Evolutionary conservation across 2,888 invertebrate genomes (phyloP).

Genomic region (Camptogramma bilineatum): DNA sequence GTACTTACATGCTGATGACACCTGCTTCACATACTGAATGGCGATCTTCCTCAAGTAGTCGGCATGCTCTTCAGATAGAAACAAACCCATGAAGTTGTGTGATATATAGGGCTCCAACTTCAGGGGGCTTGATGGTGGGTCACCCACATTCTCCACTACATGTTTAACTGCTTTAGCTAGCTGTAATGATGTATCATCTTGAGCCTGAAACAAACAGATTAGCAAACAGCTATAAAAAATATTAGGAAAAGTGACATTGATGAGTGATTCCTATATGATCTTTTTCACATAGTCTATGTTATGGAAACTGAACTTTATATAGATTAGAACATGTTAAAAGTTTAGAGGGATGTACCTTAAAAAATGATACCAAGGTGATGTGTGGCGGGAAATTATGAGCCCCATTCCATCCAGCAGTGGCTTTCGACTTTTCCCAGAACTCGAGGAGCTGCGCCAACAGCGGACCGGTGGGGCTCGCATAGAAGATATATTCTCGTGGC

Average conservation of each 20-base stretch:
- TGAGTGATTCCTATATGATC: neutral
- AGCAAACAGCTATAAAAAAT: neutral
- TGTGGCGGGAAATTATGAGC: conserved; percentile 96
- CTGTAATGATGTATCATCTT: conserved; percentile 90
- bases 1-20: conserved; percentile 89
- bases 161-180: conserved; percentile 89
- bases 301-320: neutral
- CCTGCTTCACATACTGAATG: conserved; percentile 92
- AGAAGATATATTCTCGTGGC: conserved; percentile 94
- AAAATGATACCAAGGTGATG: conserved; percentile 95
- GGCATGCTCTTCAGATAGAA: conserved; percentile 93
- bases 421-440: conserved; percentile 92
- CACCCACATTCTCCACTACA: conserved; percentile 89
- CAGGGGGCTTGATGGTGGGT: conserved; percentile 87
- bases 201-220: conserved; percentile 82
- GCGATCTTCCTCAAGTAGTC: conserved; percentile 92
- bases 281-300: neutral
- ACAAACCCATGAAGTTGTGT: conserved; percentile 96
- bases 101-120: conserved; percentile 93
- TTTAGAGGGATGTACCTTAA: conserved; percentile 86
- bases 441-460: conserved; percentile 89
- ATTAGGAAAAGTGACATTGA: neutral
- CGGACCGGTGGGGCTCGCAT: conserved; percentile 93
- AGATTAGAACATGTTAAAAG: neutral
- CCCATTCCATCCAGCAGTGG: conserved; percentile 93